Evolutionary conservation across 2,113 vertebrate species (phyloP).

Genomic region (Verasper variegatus): DNA sequence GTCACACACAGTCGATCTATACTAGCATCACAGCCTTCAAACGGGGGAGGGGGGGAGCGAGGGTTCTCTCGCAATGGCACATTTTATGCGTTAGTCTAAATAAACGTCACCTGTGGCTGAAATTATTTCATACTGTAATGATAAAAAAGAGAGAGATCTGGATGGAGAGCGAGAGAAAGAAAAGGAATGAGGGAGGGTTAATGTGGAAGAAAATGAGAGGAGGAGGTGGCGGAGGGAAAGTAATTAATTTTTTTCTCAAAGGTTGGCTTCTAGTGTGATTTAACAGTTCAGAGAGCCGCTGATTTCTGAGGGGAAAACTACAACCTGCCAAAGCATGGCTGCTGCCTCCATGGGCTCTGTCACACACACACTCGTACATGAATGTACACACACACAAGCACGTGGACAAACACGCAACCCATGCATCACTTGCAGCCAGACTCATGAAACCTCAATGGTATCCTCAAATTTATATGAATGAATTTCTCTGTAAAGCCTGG

Average conservation of each 20-base stretch:
- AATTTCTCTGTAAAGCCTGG: slow-evolving; percentile 33
- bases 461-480: slow-evolving; percentile 24
- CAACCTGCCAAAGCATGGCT: slow-evolving; percentile 68
- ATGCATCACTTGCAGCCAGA: slow-evolving; percentile 24
- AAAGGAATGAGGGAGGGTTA: slow-evolving; percentile 47
- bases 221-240: slow-evolving; percentile 65
- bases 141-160: slow-evolving; percentile 3
- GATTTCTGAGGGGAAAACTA: slow-evolving; percentile 79
- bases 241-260: slow-evolving; percentile 84
- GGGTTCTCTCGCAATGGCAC: background rate
- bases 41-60: background rate
- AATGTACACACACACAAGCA: slow-evolving; percentile 1
- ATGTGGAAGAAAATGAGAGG: slow-evolving; percentile 51
- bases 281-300: slow-evolving; percentile 81
- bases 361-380: background rate
- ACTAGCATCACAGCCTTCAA: slow-evolving; percentile 13
- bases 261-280: slow-evolving; percentile 78
- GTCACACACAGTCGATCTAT: slow-evolving; percentile 14
- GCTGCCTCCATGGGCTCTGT: slow-evolving; percentile 41
- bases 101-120: slow-evolving; percentile 37
- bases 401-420: background rate
- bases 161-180: slow-evolving; percentile 19
- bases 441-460: slow-evolving; percentile 29
- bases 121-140: slow-evolving; percentile 12
- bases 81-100: slow-evolving; percentile 13